These are phyloP conservation scores for Minunthozetes semirufus DNA, from an alignment of 2,888 invertebrate genomes.

Conservation along the genomic window DNA sequence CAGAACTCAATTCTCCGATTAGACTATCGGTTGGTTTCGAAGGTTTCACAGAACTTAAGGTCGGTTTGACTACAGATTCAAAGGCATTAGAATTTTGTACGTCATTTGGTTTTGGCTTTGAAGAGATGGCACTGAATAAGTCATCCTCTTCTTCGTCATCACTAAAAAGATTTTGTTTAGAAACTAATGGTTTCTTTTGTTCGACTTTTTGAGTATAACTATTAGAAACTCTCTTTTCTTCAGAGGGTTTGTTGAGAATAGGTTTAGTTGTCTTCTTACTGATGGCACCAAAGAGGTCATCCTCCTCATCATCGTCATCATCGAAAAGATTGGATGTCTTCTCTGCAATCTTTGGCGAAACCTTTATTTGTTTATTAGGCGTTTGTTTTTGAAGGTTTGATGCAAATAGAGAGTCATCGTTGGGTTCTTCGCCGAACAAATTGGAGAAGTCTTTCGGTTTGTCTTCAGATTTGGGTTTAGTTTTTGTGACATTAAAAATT, in stretches of 20 bases:
- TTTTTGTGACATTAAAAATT: background rate
- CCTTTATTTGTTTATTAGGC: background rate
- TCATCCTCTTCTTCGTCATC: constrained; percentile 34
- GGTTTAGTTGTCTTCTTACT: background rate
- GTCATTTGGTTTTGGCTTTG: background rate
- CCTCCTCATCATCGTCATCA: constrained; percentile 11
- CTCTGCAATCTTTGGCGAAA: background rate
- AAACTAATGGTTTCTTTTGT: background rate
- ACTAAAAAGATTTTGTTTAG: background rate
- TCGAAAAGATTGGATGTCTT: background rate
- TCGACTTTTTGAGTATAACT: background rate
- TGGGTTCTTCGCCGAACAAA: background rate
- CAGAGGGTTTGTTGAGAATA: no score
- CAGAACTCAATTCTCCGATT: constrained; percentile 19
- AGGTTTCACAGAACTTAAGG: background rate
- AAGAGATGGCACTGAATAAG: constrained; percentile 17
- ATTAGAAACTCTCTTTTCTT: background rate
- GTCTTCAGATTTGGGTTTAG: background rate
- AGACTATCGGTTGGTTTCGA: background rate
- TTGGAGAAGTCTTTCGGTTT: background rate
- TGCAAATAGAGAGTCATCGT: background rate
- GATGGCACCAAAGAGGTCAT: constrained; percentile 3
- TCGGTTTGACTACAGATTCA: background rate
- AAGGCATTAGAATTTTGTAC: background rate
- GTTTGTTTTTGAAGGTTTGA: background rate